Base-by-base conservation (phyloP, 2,113 vertebrate species). In the Elephantulus edwardii region DNA sequence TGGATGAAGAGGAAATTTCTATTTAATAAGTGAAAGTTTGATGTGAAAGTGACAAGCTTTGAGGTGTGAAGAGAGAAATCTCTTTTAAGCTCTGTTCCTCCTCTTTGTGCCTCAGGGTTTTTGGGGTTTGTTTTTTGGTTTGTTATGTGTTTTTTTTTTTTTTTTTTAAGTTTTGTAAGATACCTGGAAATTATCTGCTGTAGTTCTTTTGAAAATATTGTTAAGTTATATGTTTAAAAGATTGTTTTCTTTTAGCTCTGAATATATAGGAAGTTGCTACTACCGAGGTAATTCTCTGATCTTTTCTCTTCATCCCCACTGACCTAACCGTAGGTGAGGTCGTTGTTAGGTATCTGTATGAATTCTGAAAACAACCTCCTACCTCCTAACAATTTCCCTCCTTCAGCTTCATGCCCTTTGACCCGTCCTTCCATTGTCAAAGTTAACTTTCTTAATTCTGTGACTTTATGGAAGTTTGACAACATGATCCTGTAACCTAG, bases 191-290 rank as follows among this genome's bases (percentile, higher is more conserved):
- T 86, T 83, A 79, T 78, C 66, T 88, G 0, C 70, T 82, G 6
- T 68, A 10, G 20, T 86, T 92, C 81, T 94, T 91, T 95, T 90
- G 60, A 93, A 91, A 93, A 75, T 46, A 66, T 17, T 78, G 16
- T 38, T 72, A 9, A 83, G 75, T 10, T 83, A 35, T 93, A 12
- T 46, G 77, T 70, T 28, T 60, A 24, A 56, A 56, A 56, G 54
- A 56, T 20, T 56, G 19, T 60, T 22, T 76, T 28, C 38, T 71
- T 88, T 91, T 87, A 75, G 20, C 81, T 74, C 4, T 84, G 24
- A 83, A 6, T 92, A 84, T 91, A 78, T 82, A 6, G n/a, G 35
- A 72, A 72, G 22, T 30, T 88, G 78, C 4, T 68, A 19, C 52
- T 35, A 89, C 33, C 17, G 83, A 0, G 71, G 12, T 72, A 74